These are phyloP conservation scores for Ochotona princeps DNA, from an alignment of 2,113 vertebrate species.

Conservation along the genomic window DNA sequence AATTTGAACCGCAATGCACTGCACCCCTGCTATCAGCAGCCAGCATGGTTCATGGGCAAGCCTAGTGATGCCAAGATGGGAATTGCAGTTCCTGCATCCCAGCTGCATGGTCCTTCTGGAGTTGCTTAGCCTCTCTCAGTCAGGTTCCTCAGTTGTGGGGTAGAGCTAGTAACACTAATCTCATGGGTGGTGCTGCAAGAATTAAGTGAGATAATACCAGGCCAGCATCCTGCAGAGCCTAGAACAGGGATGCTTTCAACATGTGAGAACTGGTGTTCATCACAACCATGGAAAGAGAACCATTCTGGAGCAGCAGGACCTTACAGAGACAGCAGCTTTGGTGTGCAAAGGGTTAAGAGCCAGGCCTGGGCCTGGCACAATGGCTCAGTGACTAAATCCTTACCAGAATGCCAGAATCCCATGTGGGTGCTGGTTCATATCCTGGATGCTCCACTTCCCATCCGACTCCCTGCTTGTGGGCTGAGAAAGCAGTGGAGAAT, in stretches of 20 bases:
- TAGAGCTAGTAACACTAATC: not conserved
- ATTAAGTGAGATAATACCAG: not conserved
- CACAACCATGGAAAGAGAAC: not conserved
- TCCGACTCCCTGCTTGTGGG: too few species aligned
- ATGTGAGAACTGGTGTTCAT: not conserved
- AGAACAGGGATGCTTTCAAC: not conserved
- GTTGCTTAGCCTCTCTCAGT: not conserved
- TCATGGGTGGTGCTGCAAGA: not conserved
- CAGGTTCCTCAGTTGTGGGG: not conserved
- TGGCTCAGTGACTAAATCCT: too few species aligned
- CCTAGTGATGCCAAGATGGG: not conserved
- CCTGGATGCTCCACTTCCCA: too few species aligned
- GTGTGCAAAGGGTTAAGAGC: not conserved
- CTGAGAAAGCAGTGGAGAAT: too few species aligned
- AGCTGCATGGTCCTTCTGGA: accelerated
- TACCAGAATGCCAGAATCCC: too few species aligned
- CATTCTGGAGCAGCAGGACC: not conserved
- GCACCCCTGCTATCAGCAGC: not conserved
- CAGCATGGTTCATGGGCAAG: not conserved
- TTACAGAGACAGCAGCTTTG: not conserved
- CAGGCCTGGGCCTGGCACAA: not conserved
- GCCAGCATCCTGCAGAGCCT: not conserved
- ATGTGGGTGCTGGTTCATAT: too few species aligned
- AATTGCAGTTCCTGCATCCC: not conserved
- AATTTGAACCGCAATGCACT: not conserved